Evolutionary conservation across 2,797 vertebrate species (phyloP), one percentile per base, ranked within the genome.

Genomic region (Spea hammondii): DNA sequence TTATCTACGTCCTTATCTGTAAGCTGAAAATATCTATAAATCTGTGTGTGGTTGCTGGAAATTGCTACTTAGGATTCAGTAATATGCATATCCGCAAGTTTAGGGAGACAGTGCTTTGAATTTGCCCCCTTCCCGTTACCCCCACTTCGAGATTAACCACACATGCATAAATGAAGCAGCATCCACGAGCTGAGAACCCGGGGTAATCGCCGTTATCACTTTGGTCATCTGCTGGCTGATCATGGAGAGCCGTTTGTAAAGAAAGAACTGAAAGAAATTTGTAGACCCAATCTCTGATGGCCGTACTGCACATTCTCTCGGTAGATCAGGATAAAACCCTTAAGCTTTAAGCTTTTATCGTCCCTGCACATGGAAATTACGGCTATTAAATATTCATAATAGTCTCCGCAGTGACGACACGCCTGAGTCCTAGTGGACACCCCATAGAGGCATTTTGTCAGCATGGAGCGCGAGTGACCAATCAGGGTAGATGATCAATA

Each of bases 11-110:
- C 71, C 50, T 90, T 91, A 91, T 89, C 88, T 82, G 89, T 93
- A 92, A 92, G 91, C 90, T 90, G 89, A 92, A 92, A 92, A 92
- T 90, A 89, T 91, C 90, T 90, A 71, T 88, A 90, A 88, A 88
- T 90, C 88, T 92, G 86, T 90, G 88, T 89, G 87, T 91, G 93
- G 93, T 94, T 93, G 89, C 87, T 90, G 84, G 87, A 92, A 93
- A 91, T 91, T 90, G 87, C 86, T 89, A 84, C 89, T 92, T 92
- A 89, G 90, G 88, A 87, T 90, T 91, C 90, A 88, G 86, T 90
- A 92, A 91, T 92, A 91, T 92, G 89, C 91, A 91, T 91, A 92
- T 90, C 91, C 88, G 82, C 91, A 87, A 89, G 88, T 90, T 87
- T 84, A 84, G 32, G 82, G 75, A 87, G 77, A 79, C 77, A 3